These are phyloP conservation scores for Meloidogyne floridensis DNA, from an alignment of 1,140 invertebrate species.

Conservation along the genomic window DNA sequence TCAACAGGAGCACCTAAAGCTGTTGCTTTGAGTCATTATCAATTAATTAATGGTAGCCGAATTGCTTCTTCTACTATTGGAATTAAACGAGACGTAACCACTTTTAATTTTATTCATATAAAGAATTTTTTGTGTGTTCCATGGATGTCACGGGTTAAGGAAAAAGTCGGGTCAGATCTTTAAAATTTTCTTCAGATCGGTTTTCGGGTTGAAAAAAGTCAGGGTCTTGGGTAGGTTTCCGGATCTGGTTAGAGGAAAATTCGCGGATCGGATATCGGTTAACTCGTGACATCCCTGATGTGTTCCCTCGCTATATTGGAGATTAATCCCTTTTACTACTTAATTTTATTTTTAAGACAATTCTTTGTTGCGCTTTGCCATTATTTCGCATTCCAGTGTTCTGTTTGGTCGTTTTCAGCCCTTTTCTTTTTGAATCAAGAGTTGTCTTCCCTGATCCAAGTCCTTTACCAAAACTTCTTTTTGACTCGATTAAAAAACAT, in stretches of 20 bases:
- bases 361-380: conserved; percentile 60
- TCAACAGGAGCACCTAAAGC: conserved; percentile 59
- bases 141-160: no score
- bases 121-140: no score
- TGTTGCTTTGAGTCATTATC: conserved; percentile 58
- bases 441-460: conserved; percentile 59
- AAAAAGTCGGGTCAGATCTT: neutral
- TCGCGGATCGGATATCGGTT: no score
- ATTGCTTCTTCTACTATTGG: conserved; percentile 55
- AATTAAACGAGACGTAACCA: conserved; percentile 46
- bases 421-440: conserved; percentile 58
- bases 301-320: no score
- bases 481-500: conserved; percentile 60
- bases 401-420: conserved; percentile 56
- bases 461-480: conserved; percentile 55
- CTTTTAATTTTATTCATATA: neutral
- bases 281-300: no score
- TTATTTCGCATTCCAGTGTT: conserved; percentile 61
- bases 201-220: no score
- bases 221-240: no score
- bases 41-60: conserved; percentile 60
- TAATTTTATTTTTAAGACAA: conserved; percentile 52
- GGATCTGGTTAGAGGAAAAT: no score
- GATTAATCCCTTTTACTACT: neutral
- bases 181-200: neutral